Conservation (phyloP, 30 jellyfish, hydroid and myxozoan genomes). For the Aurelia aurita complex sp. Pacific region DNA sequence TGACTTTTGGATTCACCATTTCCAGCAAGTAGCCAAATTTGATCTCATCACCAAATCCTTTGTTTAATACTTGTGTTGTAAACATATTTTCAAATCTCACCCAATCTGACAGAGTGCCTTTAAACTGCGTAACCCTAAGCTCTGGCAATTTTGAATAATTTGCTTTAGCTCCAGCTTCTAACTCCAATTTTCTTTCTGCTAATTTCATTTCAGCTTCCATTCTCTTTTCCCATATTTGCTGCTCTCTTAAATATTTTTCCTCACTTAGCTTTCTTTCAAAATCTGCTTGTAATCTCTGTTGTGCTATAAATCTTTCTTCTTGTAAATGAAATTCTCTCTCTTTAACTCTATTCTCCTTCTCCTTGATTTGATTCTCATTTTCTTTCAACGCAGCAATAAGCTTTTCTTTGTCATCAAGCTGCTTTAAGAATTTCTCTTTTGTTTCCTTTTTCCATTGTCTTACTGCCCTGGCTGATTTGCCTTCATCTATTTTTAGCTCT, state of each 20-base stretch:
- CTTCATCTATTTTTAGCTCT: no score
- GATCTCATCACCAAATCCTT: slow-evolving; percentile 22
- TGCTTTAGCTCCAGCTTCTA: slow-evolving; percentile 8
- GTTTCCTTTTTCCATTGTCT: background rate
- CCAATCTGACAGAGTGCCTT: slow-evolving; percentile 44
- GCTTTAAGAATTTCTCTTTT: background rate
- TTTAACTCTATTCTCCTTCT: background rate
- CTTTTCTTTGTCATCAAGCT: background rate
- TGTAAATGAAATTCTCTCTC: background rate
- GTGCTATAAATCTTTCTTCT: slow-evolving; percentile 4
- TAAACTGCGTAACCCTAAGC: slow-evolving; percentile 26
- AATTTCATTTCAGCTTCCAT: slow-evolving; percentile 33
- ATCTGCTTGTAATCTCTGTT: slow-evolving; percentile 12
- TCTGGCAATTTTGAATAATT: slow-evolving; percentile 34
- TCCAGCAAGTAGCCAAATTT: slow-evolving; percentile 14
- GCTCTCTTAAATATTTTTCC: background rate
- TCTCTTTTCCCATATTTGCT: slow-evolving; percentile 23
- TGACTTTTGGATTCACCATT: no score
- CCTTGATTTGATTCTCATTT: background rate
- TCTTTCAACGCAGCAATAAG: background rate
- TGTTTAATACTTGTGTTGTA: slow-evolving; percentile 10
- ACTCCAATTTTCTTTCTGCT: slow-evolving; percentile 30
- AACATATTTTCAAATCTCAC: slow-evolving; percentile 42
- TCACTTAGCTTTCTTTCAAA: slow-evolving; percentile 7
- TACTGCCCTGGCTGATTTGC: no score